Percentiles rank a stretch among this genome's conserved stretches.
These are phyloP conservation scores for Notothenia coriiceps DNA, from an alignment of 2,113 vertebrate genomes.

Conservation along the genomic window DNA sequence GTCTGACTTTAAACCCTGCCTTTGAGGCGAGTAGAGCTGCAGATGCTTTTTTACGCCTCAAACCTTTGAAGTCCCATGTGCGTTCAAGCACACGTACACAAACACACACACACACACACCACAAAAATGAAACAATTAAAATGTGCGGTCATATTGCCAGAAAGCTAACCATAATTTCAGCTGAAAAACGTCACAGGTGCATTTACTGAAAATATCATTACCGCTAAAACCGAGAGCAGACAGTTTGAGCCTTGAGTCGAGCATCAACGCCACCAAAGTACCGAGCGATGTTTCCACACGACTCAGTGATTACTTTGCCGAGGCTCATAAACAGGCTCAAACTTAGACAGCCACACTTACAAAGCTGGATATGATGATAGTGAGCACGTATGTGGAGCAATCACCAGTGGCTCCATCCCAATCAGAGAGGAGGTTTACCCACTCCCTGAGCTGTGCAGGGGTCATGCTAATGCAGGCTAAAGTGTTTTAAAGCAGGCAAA, in stretches of 20 bases:
- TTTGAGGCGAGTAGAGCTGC: conserved; percentile 50
- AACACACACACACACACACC: conserved; percentile 11
- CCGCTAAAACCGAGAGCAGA: conserved; percentile 7
- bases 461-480: conserved; percentile 2
- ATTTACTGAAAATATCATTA: not conserved
- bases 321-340: not conserved
- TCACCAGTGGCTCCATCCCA: conserved; percentile 18
- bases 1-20: conserved; percentile 27
- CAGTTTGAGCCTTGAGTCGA: not conserved
- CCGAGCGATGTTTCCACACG: not conserved
- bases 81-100: not conserved
- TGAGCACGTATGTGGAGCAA: not conserved
- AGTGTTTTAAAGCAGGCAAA: conserved; percentile 16
- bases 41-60: conserved; percentile 55
- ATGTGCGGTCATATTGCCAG: conserved; percentile 38
- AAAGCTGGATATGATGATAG: not conserved
- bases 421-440: conserved; percentile 17
- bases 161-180: conserved; percentile 36
- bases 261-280: not conserved
- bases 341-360: not conserved
- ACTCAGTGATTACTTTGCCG: not conserved
- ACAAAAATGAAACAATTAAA: conserved; percentile 46
- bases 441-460: not conserved
- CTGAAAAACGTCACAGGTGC: conserved; percentile 43
- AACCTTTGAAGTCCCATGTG: conserved; percentile 53